phyloP scores from a whole-genome alignment of 2,797 vertebrate species.

The Poeciliopsis infans region DNA sequence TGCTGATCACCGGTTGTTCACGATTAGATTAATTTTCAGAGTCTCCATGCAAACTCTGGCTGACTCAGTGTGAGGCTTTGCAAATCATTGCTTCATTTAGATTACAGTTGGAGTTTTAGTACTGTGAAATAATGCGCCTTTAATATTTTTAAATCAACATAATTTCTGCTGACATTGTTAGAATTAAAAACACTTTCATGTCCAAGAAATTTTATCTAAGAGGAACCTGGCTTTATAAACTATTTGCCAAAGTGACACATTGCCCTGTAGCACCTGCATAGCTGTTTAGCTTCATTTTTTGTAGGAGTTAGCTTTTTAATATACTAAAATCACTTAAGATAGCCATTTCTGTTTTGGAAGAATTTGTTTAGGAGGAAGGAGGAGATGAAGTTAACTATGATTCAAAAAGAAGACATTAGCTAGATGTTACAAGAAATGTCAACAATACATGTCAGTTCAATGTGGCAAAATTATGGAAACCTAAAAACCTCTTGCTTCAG shows the following conservation, averaged over 20 bases:
- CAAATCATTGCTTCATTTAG: slow-evolving; percentile 26
- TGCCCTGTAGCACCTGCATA: not conserved
- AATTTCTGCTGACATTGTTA: not conserved
- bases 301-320: not conserved
- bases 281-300: not conserved
- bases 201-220: not conserved
- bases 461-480: not conserved
- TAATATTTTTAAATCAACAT: not conserved
- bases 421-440: not conserved
- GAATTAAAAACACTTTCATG: not conserved
- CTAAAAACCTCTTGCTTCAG: not conserved
- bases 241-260: not conserved
- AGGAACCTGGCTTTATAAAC: not conserved
- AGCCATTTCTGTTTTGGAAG: not conserved
- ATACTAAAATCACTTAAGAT: not conserved
- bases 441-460: not conserved
- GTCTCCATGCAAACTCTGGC: not conserved
- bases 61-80: not conserved
- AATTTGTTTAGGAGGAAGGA: not conserved
- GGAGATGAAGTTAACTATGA: not conserved
- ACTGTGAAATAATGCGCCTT: not conserved
- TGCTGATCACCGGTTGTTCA: not conserved
- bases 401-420: not conserved
- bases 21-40: not conserved
- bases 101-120: slow-evolving; percentile 9